These are phyloP conservation scores for Atlantisia rogersi DNA, from an alignment of 2,113 vertebrate species.

Conservation along the genomic window DNA sequence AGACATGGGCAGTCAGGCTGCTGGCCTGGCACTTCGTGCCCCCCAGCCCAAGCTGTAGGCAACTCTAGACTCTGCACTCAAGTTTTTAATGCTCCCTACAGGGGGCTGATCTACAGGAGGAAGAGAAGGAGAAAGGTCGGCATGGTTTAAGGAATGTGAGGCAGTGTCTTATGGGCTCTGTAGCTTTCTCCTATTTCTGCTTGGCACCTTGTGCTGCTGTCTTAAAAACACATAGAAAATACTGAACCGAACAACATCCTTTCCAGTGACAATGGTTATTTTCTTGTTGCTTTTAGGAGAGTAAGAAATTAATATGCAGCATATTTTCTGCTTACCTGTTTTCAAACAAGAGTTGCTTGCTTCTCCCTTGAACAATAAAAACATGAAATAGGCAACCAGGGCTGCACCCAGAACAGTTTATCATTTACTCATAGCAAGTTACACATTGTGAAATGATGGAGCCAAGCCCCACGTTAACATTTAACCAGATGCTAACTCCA, in stretches of 20 bases:
- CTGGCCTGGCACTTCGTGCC: not conserved
- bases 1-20: not conserved
- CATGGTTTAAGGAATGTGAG: not conserved
- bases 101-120: not conserved
- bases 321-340: not conserved
- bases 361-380: not conserved
- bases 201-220: not conserved
- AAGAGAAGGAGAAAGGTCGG: not conserved
- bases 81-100: not conserved
- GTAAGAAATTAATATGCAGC: not conserved
- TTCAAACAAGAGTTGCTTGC: not conserved
- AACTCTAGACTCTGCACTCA: not conserved
- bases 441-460: constrained; percentile 28
- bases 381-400: not conserved
- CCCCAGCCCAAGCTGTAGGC: not conserved
- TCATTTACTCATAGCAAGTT: constrained; percentile 24
- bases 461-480: not conserved
- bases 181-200: not conserved
- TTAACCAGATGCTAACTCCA: constrained; percentile 17
- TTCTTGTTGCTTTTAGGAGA: not conserved
- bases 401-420: constrained; percentile 8
- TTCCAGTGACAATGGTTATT: not conserved
- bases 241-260: not conserved
- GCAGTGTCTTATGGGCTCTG: not conserved
- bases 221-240: not conserved